phyloP scores from a whole-genome alignment of 2,888 invertebrate species.

The Unio pictorum region DNA sequence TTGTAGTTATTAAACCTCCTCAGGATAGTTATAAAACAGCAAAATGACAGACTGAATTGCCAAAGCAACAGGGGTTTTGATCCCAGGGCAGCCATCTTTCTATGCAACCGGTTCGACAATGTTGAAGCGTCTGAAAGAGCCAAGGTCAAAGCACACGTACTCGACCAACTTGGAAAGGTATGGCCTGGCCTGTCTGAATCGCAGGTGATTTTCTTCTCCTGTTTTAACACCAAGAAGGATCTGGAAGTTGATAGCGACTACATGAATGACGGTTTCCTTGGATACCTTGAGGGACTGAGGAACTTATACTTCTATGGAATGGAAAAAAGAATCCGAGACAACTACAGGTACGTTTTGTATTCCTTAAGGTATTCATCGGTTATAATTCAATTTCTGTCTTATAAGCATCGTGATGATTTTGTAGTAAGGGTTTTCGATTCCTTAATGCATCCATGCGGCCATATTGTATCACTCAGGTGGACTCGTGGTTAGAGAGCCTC shows the following conservation, averaged over 20 bases:
- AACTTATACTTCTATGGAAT: constrained; percentile 44
- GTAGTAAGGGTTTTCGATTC: background rate
- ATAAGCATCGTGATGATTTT: background rate
- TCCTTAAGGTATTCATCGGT: background rate
- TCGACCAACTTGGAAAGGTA: constrained; percentile 32
- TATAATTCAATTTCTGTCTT: no score
- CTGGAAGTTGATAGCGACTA: constrained; percentile 41
- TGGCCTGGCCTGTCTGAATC: constrained; percentile 52
- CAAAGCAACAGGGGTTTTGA: constrained; percentile 34
- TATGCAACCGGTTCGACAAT: constrained; percentile 64
- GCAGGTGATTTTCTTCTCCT: constrained; percentile 53
- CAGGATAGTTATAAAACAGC: constrained; percentile 49
- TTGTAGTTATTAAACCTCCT: constrained; percentile 49
- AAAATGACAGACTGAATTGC: constrained; percentile 31
- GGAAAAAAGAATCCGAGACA: constrained; percentile 43
- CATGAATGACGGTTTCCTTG: constrained; percentile 44
- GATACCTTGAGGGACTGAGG: constrained; percentile 49
- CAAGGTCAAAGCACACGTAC: constrained; percentile 41
- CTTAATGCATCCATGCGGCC: background rate
- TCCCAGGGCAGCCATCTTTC: constrained; percentile 59
- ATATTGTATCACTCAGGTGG: no score
- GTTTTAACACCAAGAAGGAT: constrained; percentile 34
- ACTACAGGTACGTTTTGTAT: constrained; percentile 46
- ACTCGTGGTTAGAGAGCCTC: no score
- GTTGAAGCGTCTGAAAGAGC: constrained; percentile 39